Evolutionary conservation across 2,113 vertebrate species (phyloP).

Genomic region (Lota lota): DNA sequence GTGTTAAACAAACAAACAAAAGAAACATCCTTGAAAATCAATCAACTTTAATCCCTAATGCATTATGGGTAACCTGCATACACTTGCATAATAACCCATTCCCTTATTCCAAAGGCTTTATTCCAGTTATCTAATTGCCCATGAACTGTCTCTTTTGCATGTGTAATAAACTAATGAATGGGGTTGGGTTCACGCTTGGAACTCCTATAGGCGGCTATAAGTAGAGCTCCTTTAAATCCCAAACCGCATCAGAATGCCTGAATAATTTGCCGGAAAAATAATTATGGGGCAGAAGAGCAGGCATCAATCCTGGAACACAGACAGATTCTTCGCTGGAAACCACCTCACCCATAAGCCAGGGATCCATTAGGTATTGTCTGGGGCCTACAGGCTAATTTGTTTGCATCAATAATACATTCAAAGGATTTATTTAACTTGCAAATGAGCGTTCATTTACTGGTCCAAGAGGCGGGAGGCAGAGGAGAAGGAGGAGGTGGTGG

Average conservation of each 20-base stretch:
- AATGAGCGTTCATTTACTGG: constrained; percentile 77
- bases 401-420: constrained; percentile 81
- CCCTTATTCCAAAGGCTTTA: constrained; percentile 64
- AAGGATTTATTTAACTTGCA: constrained; percentile 84
- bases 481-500: constrained; percentile 50
- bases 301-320: constrained; percentile 76
- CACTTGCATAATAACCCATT: constrained; percentile 66
- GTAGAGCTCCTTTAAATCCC: constrained; percentile 64
- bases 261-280: constrained; percentile 78
- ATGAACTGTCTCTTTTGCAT: constrained; percentile 49
- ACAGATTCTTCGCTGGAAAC: constrained; percentile 74
- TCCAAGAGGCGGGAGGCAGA: constrained; percentile 71
- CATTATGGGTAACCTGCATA: constrained; percentile 63
- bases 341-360: constrained; percentile 69
- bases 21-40: constrained; percentile 63
- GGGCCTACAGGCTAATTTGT: constrained; percentile 78
- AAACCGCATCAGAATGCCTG: constrained; percentile 72
- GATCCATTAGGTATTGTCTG: constrained; percentile 80
- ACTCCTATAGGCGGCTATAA: constrained; percentile 68
- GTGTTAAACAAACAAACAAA: constrained; percentile 56
- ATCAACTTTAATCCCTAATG: constrained; percentile 58
- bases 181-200: constrained; percentile 58
- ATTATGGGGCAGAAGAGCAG: constrained; percentile 80
- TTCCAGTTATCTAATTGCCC: constrained; percentile 72
- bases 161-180: constrained; percentile 74